These are phyloP conservation scores for Penaeus japonicus DNA, from an alignment of 1,140 invertebrate species.

Conservation along the genomic window DNA sequence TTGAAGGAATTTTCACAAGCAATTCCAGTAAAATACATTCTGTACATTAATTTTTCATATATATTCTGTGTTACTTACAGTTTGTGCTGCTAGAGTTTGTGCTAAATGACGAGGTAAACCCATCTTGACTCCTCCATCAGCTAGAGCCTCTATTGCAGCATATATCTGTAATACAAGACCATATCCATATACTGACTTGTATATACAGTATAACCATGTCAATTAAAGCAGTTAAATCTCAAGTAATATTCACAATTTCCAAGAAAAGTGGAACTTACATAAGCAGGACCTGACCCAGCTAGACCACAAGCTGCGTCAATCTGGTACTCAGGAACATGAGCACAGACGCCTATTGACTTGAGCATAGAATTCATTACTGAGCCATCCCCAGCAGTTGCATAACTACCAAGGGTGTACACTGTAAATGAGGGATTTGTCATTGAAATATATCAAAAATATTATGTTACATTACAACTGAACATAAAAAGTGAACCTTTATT, in stretches of 20 bases:
- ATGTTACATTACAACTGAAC: too few relatives aligned
- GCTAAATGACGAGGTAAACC: conserved; percentile 70
- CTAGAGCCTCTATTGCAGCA: conserved; percentile 69
- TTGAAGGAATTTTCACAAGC: background rate
- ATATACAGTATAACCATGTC: background rate
- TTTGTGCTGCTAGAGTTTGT: conserved; percentile 69
- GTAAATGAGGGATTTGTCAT: conserved; percentile 18
- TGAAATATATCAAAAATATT: too few relatives aligned
- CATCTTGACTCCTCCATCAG: conserved; percentile 73
- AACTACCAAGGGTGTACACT: conserved; percentile 42
- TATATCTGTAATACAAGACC: conserved; percentile 49
- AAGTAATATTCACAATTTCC: background rate
- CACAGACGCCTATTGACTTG: conserved; percentile 82
- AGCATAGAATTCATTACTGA: conserved; percentile 28
- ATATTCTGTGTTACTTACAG: conserved; percentile 61
- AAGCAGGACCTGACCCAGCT: conserved; percentile 95
- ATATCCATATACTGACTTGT: background rate
- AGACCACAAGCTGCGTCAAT: conserved; percentile 93
- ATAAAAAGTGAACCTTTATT: too few relatives aligned
- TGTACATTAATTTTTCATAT: too few relatives aligned
- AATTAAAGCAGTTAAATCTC: background rate
- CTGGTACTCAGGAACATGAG: conserved; percentile 84
- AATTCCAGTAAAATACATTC: background rate
- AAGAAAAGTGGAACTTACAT: conserved; percentile 64
- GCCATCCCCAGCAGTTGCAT: background rate